phyloP scores from a whole-genome alignment of 2,797 vertebrate species.

The Gymnothorax reevesii region DNA sequence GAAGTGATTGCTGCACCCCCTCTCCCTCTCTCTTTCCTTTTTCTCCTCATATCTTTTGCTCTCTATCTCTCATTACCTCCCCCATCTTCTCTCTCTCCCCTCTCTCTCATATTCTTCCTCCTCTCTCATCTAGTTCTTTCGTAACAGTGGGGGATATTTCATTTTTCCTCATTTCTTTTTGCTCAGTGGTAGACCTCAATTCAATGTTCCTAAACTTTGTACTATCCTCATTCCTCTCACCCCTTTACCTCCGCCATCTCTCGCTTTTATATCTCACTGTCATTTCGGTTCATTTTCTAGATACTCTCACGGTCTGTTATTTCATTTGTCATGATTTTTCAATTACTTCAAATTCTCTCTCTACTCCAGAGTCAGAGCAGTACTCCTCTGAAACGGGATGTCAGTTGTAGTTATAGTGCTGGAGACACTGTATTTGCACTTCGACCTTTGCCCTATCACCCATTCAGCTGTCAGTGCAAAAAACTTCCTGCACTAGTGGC shows the following conservation, averaged over 20 bases:
- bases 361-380: not conserved
- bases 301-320: not conserved
- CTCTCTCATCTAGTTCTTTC: not conserved
- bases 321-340: slow-evolving; percentile 9
- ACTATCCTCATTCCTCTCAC: not conserved
- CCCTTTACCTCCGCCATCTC: not conserved
- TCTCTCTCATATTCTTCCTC: not conserved
- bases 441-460: not conserved
- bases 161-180: not conserved
- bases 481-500: not conserved
- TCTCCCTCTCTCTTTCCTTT: not conserved
- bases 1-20: not conserved
- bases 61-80: not conserved
- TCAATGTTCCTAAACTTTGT: not conserved
- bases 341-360: not conserved
- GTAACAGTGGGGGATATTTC: not conserved
- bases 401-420: not conserved
- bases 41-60: not conserved
- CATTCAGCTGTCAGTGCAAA: not conserved
- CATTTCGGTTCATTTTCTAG: not conserved
- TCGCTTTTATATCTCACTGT: not conserved
- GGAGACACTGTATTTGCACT: not conserved
- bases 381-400: not conserved
- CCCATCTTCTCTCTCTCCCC: not conserved
- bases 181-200: not conserved